Evolutionary conservation across 2,888 invertebrate genomes (phyloP).

Genomic region (Philonicus albiceps): DNA sequence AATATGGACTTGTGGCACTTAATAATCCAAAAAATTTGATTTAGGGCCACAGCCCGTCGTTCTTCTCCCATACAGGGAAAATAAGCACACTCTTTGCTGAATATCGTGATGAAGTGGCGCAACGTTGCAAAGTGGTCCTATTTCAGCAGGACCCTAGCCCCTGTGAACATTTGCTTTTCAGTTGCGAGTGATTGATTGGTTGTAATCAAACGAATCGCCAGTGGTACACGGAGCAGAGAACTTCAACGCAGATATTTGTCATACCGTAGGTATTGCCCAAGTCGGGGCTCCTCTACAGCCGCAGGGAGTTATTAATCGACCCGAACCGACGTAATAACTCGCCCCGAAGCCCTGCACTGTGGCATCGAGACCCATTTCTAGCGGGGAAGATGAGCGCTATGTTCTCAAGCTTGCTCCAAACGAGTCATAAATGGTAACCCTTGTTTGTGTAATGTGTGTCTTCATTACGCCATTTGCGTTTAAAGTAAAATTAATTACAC

Average conservation of each 20-base stretch:
- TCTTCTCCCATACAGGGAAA: neutral
- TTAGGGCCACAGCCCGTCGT: neutral
- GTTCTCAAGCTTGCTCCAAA: neutral
- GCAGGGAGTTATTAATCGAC: slow-evolving; percentile 6
- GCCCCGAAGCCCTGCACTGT: neutral
- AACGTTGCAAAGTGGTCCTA: neutral
- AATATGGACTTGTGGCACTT: neutral
- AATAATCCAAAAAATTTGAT: neutral
- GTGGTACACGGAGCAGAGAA: neutral
- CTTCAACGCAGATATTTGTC: neutral
- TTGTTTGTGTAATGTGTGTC: slow-evolving; percentile 28
- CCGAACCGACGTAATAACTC: neutral
- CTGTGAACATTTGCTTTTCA: neutral
- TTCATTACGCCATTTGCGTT: slow-evolving; percentile 46
- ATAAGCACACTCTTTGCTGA: neutral
- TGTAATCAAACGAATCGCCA: neutral
- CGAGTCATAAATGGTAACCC: slow-evolving; percentile 19
- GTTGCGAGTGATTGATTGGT: neutral
- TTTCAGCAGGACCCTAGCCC: neutral
- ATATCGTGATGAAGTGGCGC: neutral
- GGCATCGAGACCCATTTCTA: neutral
- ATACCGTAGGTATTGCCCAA: neutral
- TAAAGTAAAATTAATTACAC: slow-evolving; percentile 46
- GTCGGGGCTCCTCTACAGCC: neutral
- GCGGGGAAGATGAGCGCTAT: neutral